Percentiles rank a stretch among this genome's conserved stretches.
Conservation (phyloP, 2,113 vertebrate species). For the Artemisiospiza belli region DNA sequence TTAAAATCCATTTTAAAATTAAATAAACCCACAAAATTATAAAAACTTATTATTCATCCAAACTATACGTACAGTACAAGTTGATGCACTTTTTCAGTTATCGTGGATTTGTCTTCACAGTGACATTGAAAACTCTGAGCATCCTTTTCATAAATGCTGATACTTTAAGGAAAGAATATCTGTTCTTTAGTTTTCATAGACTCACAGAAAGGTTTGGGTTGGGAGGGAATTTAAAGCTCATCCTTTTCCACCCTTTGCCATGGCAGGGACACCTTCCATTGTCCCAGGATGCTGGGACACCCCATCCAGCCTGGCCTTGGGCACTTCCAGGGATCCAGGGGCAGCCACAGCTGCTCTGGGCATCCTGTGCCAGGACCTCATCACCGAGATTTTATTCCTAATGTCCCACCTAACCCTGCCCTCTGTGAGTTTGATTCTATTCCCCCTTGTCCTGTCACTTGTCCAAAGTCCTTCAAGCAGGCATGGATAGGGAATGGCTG, state of each 20-base stretch:
- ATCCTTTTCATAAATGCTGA: neutral
- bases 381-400: neutral
- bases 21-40: neutral
- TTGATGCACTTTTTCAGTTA: neutral
- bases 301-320: rapidly evolving
- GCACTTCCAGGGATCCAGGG: neutral
- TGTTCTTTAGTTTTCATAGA: neutral
- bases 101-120: neutral
- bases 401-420: neutral
- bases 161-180: neutral
- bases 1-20: neutral
- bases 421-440: neutral
- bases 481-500: neutral
- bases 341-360: neutral
- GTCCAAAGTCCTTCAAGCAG: neutral
- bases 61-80: neutral
- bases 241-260: neutral
- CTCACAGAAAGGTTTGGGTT: neutral
- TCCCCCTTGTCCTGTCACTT: neutral
- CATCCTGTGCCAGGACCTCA: neutral
- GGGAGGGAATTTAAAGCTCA: neutral
- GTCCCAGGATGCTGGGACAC: rapidly evolving
- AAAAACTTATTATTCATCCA: neutral
- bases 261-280: neutral
- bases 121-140: neutral